Conservation (phyloP, 1,140 invertebrate species). For the Saccostrea glomerata region DNA sequence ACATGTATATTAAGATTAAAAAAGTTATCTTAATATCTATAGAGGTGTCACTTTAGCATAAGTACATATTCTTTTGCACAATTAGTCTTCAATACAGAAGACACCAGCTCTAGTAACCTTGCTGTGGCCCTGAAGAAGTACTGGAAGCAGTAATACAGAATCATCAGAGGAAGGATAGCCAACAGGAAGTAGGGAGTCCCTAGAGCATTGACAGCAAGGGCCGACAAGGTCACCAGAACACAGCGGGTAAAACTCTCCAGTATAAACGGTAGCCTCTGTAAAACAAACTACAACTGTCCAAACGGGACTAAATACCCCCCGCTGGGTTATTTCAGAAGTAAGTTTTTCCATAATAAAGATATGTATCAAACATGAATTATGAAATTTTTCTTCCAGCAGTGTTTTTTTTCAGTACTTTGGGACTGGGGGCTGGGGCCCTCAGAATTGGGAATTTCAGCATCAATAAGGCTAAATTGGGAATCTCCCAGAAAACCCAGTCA, state of each 20-base stretch:
- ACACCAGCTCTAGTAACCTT: slow-evolving; percentile 75
- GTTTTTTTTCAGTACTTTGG: too few relatives aligned
- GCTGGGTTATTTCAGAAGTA: too few relatives aligned
- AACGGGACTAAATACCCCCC: too few relatives aligned
- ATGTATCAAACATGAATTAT: too few relatives aligned
- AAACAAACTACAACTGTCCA: not conserved
- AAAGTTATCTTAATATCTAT: too few relatives aligned
- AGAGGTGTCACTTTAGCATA: not conserved
- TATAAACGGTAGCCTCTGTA: slow-evolving; percentile 68
- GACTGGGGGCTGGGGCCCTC: too few relatives aligned
- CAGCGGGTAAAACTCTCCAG: slow-evolving; percentile 66
- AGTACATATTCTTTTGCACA: not conserved
- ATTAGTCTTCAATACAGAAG: not conserved
- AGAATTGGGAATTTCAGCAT: too few relatives aligned
- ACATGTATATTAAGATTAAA: too few relatives aligned
- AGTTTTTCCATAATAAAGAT: too few relatives aligned
- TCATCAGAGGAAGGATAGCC: slow-evolving; percentile 65
- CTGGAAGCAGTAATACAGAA: slow-evolving; percentile 81
- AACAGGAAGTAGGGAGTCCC: slow-evolving; percentile 71
- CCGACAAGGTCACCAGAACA: slow-evolving; percentile 66
- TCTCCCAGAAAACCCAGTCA: too few relatives aligned
- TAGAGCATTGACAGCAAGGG: slow-evolving; percentile 68
- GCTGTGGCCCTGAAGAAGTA: slow-evolving; percentile 95
- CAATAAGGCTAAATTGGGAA: too few relatives aligned
- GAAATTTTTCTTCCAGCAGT: too few relatives aligned